These are phyloP conservation scores for Larimichthys polyactis DNA, from an alignment of 2,113 vertebrate species.

Conservation along the genomic window DNA sequence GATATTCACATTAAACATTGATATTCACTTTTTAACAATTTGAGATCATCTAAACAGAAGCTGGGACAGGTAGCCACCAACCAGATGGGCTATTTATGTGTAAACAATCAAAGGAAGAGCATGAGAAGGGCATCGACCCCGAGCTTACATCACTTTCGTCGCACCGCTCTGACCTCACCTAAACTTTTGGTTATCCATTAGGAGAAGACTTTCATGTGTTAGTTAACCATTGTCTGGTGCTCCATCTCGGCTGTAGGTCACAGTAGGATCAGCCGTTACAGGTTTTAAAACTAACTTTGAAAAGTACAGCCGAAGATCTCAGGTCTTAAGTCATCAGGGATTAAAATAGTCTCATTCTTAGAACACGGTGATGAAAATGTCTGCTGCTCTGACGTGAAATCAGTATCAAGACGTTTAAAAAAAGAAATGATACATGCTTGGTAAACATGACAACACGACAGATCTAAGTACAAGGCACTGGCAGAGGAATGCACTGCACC, in stretches of 20 bases:
- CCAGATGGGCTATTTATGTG: neutral
- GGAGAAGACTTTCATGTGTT: constrained; percentile 33
- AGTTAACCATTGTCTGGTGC: constrained; percentile 37
- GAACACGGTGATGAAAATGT: neutral
- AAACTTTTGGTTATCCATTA: constrained; percentile 17
- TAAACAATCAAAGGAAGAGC: neutral
- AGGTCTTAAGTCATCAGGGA: neutral
- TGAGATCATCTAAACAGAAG: neutral
- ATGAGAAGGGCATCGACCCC: neutral
- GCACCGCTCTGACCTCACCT: neutral
- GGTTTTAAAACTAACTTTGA: no score
- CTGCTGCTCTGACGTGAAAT: neutral
- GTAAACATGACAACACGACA: neutral
- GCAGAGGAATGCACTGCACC: neutral
- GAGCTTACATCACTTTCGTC: neutral
- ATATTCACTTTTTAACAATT: neutral
- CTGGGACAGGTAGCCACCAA: no score
- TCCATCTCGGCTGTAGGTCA: constrained; percentile 22
- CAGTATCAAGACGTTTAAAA: neutral
- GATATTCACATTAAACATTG: neutral
- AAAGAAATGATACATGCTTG: neutral
- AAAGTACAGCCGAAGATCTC: neutral
- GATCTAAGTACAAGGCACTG: neutral
- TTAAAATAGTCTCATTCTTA: neutral
- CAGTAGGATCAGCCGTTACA: neutral